Base-by-base conservation (phyloP, 2,888 invertebrate species). In the Chalcis sispes region DNA sequence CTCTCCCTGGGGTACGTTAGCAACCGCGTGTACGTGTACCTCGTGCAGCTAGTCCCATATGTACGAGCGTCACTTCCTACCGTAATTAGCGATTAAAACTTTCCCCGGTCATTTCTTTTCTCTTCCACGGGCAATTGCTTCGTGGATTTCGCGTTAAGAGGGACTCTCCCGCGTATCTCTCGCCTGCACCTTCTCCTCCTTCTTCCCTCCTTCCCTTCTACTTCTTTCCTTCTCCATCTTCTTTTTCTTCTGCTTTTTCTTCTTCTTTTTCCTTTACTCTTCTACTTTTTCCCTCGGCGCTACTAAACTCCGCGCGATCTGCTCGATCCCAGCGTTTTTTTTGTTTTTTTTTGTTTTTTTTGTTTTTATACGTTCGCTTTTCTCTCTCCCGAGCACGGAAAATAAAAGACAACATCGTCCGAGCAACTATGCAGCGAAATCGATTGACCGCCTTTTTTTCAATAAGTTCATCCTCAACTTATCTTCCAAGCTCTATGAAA, bases 51-150 rank as follows among this genome's bases (percentile, higher is more conserved):
- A 48, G 62, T 29, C 61, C 13, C n/a, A 5, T 25, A 18, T 27
- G 42, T 46, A 46, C 25, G 61, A 46, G 61, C 46, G 46, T 18
- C 40, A 23, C 27, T 40, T 59, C 48, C 40, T 32, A 42, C 71
- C 81, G 80, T 85, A 83, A 85, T 84, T 83, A 85, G 81, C 83
- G 84, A 83, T 82, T 82, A 81, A 83, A 85, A 83, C 80, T 84
- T 84, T 82, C 71, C 78, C 40, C 72, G 75, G 77, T 72, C 80
- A 81, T 81, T 84, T 82, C 79, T 83, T 83, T 79, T 72, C 77
- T 80, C 42, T 42, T 3, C 50, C 23, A 42, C 52, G 67, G 54
- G 20, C 66, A 29, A 73, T 73, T 59, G 62, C 25, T 13, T 13
- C 20, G 32, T 10, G n/a, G 58, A 58, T 58, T n/a, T 32, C 20